A percentile compares a stretch with the other conserved stretches of the same genome.
Evolutionary conservation across 2,113 vertebrate genomes (phyloP).

Genomic region (Paradoxurus hermaphroditus): DNA sequence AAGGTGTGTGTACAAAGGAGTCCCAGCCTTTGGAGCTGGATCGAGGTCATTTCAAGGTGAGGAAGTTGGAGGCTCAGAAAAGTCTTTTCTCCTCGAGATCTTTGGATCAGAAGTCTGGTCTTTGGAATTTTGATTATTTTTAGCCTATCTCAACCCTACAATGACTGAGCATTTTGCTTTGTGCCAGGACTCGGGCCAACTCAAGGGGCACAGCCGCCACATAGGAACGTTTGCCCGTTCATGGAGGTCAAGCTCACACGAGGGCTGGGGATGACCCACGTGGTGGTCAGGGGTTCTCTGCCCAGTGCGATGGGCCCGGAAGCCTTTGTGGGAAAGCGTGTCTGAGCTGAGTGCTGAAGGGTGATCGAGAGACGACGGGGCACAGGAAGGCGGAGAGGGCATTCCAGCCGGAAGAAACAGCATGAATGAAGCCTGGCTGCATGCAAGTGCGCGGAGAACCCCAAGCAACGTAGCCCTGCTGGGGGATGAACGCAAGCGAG

Average conservation of each 20-base stretch:
- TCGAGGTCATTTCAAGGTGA: neutral
- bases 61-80: neutral
- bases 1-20: neutral
- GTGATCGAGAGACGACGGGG: neutral
- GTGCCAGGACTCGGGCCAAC: neutral
- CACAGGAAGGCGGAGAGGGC: neutral
- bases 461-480: accelerated
- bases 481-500: neutral
- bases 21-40: neutral
- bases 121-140: neutral
- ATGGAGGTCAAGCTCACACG: neutral
- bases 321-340: neutral
- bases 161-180: neutral
- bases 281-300: neutral
- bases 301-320: neutral
- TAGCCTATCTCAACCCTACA: neutral
- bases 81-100: neutral
- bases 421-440: neutral
- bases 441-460: neutral
- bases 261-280: neutral
- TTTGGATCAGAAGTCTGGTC: neutral
- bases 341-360: neutral
- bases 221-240: neutral
- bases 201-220: neutral
- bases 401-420: neutral